phyloP scores from a whole-genome alignment of 2,888 invertebrate genomes.

The Villa cingulata region DNA sequence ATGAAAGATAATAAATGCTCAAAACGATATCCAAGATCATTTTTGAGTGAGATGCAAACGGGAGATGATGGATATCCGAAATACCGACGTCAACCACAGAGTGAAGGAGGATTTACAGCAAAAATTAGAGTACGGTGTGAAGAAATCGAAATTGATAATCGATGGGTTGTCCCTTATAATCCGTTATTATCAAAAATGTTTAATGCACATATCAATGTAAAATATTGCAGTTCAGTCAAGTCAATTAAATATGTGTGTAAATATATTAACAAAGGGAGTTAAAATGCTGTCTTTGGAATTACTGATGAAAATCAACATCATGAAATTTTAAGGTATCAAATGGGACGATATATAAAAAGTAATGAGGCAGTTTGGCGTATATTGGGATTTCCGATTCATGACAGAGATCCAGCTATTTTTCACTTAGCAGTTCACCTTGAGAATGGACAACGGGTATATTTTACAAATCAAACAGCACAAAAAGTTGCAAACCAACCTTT shows the following conservation, averaged over 20 bases:
- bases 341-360: neutral
- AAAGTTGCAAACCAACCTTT: no score
- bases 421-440: no score
- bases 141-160: constrained; percentile 20
- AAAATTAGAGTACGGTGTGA: constrained; percentile 5
- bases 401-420: no score
- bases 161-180: constrained; percentile 27
- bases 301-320: constrained; percentile 2
- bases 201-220: no score
- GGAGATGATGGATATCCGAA: constrained; percentile 1
- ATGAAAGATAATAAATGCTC: constrained; percentile 1
- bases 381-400: no score
- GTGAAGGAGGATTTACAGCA: constrained; percentile 9
- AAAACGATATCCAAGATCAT: neutral
- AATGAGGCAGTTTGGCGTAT: constrained; percentile 1
- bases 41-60: neutral
- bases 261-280: constrained; percentile 2
- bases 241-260: no score
- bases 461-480: no score
- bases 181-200: constrained; percentile 23
- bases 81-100: constrained; percentile 13
- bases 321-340: constrained; percentile 1
- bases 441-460: no score
- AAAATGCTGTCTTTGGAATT: constrained; percentile 2
- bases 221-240: no score